Conservation (phyloP, 2,888 invertebrate species). For the Plebejus anna region DNA sequence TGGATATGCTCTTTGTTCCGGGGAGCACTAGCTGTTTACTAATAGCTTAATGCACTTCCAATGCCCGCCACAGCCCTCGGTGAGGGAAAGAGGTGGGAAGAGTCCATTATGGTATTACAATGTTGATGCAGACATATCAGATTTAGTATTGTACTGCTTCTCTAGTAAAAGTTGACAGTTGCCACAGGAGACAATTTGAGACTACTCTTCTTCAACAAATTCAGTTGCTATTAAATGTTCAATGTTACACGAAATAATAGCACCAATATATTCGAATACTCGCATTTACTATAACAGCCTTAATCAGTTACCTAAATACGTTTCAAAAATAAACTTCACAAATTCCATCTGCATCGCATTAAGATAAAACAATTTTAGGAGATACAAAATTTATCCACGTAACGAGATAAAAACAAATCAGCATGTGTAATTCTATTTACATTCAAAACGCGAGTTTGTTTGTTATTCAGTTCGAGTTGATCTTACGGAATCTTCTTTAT, state of each 20-base stretch:
- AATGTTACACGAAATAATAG: neutral
- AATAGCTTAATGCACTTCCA: conserved; percentile 70
- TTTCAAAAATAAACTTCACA: neutral
- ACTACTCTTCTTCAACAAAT: neutral
- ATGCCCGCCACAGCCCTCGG: conserved; percentile 47
- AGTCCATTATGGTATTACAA: conserved; percentile 18
- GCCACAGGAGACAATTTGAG: neutral
- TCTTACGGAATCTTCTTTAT: conserved; percentile 24
- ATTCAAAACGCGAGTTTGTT: conserved; percentile 26
- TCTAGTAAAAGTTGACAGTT: neutral
- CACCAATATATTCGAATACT: neutral
- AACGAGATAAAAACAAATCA: conserved; percentile 4
- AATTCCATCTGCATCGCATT: neutral
- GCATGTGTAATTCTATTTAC: conserved; percentile 16
- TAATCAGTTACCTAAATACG: neutral
- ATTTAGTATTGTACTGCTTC: neutral
- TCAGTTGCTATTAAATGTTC: neutral
- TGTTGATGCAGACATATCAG: neutral
- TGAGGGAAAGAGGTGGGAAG: conserved; percentile 45
- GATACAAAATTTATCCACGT: neutral
- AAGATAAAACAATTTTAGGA: neutral
- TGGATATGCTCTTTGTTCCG: conserved; percentile 38
- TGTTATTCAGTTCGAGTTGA: conserved; percentile 22
- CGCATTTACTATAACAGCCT: neutral
- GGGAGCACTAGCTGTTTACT: conserved; percentile 60